Conservation (phyloP, 2,888 invertebrate species). For the Pteria penguin region DNA sequence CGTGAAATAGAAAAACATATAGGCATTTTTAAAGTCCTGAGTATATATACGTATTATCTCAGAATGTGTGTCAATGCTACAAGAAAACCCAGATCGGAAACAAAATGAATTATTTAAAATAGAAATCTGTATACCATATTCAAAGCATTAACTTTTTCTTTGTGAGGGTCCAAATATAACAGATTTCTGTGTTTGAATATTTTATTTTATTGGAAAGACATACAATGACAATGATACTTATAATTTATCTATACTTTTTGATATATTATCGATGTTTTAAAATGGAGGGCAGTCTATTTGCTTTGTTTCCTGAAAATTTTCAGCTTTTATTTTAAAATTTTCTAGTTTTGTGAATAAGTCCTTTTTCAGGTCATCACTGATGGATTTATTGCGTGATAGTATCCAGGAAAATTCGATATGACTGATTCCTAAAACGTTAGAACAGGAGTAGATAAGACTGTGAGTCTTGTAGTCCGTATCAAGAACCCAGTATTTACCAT, state of each 20-base stretch:
- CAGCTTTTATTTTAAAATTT: slow-evolving; percentile 47
- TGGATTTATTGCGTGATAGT: slow-evolving; percentile 46
- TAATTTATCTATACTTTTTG: too few relatives aligned
- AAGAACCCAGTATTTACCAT: slow-evolving; percentile 60
- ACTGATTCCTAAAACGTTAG: slow-evolving; percentile 36
- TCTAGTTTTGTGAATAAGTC: slow-evolving; percentile 44
- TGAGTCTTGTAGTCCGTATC: slow-evolving; percentile 62
- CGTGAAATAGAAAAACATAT: too few relatives aligned
- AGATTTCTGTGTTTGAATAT: too few relatives aligned
- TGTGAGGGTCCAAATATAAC: too few relatives aligned
- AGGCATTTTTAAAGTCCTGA: too few relatives aligned
- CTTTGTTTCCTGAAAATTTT: slow-evolving; percentile 47
- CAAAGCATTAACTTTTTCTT: too few relatives aligned
- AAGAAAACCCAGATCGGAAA: too few relatives aligned
- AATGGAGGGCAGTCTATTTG: slow-evolving; percentile 40
- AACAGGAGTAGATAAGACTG: slow-evolving; percentile 59
- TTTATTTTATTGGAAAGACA: background rate
- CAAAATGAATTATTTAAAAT: too few relatives aligned
- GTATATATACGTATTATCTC: too few relatives aligned
- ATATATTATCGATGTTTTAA: too few relatives aligned
- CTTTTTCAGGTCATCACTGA: slow-evolving; percentile 39
- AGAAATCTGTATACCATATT: too few relatives aligned
- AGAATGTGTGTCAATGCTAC: too few relatives aligned
- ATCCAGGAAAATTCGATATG: slow-evolving; percentile 63
- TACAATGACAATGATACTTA: background rate